phyloP scores from a whole-genome alignment of 2,888 invertebrate genomes.

The Xylota sylvarum region DNA sequence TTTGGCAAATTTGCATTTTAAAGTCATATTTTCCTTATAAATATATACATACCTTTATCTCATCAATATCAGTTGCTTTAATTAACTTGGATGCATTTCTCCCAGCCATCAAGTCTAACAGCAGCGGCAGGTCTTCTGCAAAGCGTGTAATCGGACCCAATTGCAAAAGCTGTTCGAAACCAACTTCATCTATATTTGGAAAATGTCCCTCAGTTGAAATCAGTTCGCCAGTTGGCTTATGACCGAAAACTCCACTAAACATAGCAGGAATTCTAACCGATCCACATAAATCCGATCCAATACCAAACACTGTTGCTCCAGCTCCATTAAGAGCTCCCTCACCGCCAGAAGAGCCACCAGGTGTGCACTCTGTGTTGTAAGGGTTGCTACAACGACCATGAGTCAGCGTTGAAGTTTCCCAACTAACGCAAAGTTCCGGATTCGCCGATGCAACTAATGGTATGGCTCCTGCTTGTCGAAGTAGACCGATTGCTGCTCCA shows the following conservation, averaged over 20 bases:
- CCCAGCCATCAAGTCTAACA: slow-evolving; percentile 88
- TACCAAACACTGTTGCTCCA: slow-evolving; percentile 91
- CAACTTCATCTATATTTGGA: slow-evolving; percentile 86
- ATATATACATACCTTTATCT: slow-evolving; percentile 84
- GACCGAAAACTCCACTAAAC: slow-evolving; percentile 95
- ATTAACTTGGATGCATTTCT: slow-evolving; percentile 84
- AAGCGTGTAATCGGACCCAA: slow-evolving; percentile 92
- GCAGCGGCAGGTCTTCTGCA: slow-evolving; percentile 90
- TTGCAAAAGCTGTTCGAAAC: slow-evolving; percentile 86
- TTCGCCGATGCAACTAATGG: slow-evolving; percentile 93
- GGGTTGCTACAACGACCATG: slow-evolving; percentile 94
- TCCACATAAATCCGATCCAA: slow-evolving; percentile 95
- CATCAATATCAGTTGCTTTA: slow-evolving; percentile 86
- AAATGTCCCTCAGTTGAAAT: slow-evolving; percentile 87
- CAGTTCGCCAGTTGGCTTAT: slow-evolving; percentile 92
- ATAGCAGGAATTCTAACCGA: slow-evolving; percentile 94
- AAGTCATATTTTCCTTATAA: too few relatives aligned
- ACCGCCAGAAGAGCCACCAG: slow-evolving; percentile 97
- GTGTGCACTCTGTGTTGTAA: slow-evolving; percentile 89
- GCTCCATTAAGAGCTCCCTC: slow-evolving; percentile 91
- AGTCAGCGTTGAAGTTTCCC: slow-evolving; percentile 93
- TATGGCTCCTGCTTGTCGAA: slow-evolving; percentile 92
- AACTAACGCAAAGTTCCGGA: slow-evolving; percentile 95
- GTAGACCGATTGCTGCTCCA: slow-evolving; percentile 88
- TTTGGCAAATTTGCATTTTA: too few relatives aligned